Evolutionary conservation across 2,888 invertebrate genomes (phyloP), one percentile per base, ranked within the genome.

Genomic region (Xestoiulus laeticollis): DNA sequence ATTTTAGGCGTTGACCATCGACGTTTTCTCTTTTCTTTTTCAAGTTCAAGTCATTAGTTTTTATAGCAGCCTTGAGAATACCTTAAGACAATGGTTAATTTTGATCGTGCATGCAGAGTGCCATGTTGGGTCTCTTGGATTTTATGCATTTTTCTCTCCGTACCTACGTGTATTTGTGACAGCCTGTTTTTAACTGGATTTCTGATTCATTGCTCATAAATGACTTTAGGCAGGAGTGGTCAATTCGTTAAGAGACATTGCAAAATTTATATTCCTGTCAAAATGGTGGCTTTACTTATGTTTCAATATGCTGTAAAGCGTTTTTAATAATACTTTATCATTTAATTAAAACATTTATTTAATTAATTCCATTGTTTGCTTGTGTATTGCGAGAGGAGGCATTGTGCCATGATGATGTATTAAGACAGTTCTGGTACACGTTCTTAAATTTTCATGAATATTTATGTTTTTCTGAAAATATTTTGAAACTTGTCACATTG

Each of bases 81-180:
- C 10, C 78, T 78, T 78, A 78, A 78, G 14, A 78, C 78, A 78
- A 78, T 78, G 78, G 78, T 30, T 78, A 78, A 78, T 78, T 78
- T 78, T 78, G 78, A 26, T 26, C 78, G 30, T 78, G 78, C 78
- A 26, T 78, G 14, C 30, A 78, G 19, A 48, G 30, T 30, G 30
- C 14, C 78, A 14, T 30, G 78, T 78, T 78, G 78, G 78, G 78
- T 78, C 78, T 78, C 2, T 30, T 22, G 78, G 30, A 30, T 78
- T 78, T 30, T 78, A 30, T 78, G 78, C 14, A 12, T 78, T 68
- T 26, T 68, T 26, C 38, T 38, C 38, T 38, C 38, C 38, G 6
- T 38, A 38, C 2, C 3, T 26, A 22, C 59, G n/a, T 59, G 0
- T 59, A 3, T 68, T 26, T 12, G 10, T 26, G 8, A 22, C 22